phyloP scores from a whole-genome alignment of 2,797 vertebrate genomes.

The Oreonectes daqikongensis region DNA sequence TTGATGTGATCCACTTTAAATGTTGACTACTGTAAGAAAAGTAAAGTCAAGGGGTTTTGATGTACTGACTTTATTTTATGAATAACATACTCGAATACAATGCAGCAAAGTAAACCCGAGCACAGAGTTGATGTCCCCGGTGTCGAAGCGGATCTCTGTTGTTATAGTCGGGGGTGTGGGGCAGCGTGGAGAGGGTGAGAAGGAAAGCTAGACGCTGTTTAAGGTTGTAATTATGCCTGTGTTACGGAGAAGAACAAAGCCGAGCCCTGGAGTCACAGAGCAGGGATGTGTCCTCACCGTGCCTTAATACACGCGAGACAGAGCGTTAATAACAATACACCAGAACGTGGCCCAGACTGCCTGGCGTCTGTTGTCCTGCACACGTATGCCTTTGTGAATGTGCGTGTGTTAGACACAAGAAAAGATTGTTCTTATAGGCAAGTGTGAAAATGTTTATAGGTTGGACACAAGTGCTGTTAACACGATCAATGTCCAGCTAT shows the following conservation, averaged over 20 bases:
- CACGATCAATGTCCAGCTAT: conserved; percentile 65
- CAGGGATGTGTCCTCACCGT: conserved; percentile 70
- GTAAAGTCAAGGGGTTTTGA: not conserved
- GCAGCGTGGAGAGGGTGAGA: conserved; percentile 55
- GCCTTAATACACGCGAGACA: conserved; percentile 71
- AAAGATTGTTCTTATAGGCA: conserved; percentile 24
- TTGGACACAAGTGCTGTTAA: conserved; percentile 29
- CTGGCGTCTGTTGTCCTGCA: conserved; percentile 72
- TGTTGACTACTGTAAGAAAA: too few relatives aligned
- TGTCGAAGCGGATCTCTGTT: conserved; percentile 56
- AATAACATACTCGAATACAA: not conserved
- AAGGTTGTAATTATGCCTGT: conserved; percentile 78
- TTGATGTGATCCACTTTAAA: too few relatives aligned
- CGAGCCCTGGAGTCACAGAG: conserved; percentile 75
- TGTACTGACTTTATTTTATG: not conserved
- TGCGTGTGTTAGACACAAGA: conserved; percentile 39
- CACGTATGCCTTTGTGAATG: conserved; percentile 43
- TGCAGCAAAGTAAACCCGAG: conserved; percentile 7
- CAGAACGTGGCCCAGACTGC: conserved; percentile 73
- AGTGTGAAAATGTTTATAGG: conserved; percentile 10
- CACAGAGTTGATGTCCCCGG: not conserved
- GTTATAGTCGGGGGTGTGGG: conserved; percentile 62
- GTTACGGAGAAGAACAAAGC: conserved; percentile 77
- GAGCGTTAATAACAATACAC: conserved; percentile 73
- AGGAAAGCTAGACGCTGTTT: conserved; percentile 70